Base-by-base conservation (phyloP, 35 echinoderm and acorn worm genomes). In the Eucidaris tribuloides region DNA sequence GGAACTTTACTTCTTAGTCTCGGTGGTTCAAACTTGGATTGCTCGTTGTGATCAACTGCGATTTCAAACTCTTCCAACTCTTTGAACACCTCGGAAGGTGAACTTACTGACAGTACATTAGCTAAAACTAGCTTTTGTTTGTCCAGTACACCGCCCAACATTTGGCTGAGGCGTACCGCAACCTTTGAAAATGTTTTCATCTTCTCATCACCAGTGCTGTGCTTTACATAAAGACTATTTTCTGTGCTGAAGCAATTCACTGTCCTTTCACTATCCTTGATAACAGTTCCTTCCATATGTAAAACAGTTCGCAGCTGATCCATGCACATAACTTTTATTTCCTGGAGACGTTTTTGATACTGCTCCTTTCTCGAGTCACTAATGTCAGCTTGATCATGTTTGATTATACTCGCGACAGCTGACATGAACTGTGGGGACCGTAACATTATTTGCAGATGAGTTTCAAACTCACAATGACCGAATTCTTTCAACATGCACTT, bases 1-100 rank as follows among this genome's bases (percentile, higher is more conserved):
- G 58, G 85, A 36, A 88, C 45, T 39, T 62, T 23, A 64, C 55
- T 42, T 37, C 85, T 77, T 2, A 46, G 77, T 34, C 46, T 32
- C 9, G 44, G 46, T n/a, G 24, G 55, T 45, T n/a, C 9, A 52
- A 52, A 11, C 9, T n/a, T n/a, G n/a, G n/a, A n/a, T n/a, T n/a
- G n/a, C n/a, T n/a, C n/a, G n/a, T n/a, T n/a, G n/a, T n/a, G n/a
- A n/a, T n/a, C n/a, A n/a, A n/a, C n/a, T n/a, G n/a, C n/a, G n/a
- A n/a, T n/a, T n/a, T n/a, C n/a, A n/a, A n/a, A n/a, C n/a, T n/a
- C n/a, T n/a, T n/a, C n/a, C n/a, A n/a, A n/a, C n/a, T n/a, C n/a
- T n/a, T n/a, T n/a, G n/a, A n/a, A n/a, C n/a, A n/a, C n/a, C n/a
- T n/a, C n/a, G n/a, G n/a, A n/a, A n/a, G n/a, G n/a, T n/a, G n/a